Conservation (phyloP, 1,140 invertebrate species). For the Sycophila sp. region DNA sequence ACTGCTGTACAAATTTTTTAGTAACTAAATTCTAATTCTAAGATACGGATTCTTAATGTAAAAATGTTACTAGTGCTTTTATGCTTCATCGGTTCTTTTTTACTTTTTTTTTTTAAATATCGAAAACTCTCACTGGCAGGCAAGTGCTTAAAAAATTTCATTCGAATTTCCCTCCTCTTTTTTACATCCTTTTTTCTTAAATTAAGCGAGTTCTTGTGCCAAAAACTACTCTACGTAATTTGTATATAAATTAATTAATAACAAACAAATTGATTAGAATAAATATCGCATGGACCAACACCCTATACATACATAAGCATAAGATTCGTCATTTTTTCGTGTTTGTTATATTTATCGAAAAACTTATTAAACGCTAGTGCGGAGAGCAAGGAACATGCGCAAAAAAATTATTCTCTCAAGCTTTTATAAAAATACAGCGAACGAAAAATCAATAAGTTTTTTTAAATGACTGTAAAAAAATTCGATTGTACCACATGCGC, state of each 20-base stretch:
- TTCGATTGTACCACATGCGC: no score
- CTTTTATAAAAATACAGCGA: background rate
- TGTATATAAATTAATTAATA: background rate
- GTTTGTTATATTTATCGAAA: no score
- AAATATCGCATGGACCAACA: conserved; percentile 16
- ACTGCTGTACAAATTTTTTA: conserved; percentile 24
- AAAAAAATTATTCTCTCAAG: background rate
- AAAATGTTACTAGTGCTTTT: background rate
- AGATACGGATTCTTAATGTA: background rate
- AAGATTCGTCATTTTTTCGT: background rate
- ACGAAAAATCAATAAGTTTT: no score
- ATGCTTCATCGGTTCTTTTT: background rate
- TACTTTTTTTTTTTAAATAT: background rate
- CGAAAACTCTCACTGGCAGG: conserved; percentile 16
- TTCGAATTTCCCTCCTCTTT: no score
- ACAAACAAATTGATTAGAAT: conserved; percentile 5
- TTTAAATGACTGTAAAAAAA: no score
- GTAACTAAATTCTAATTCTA: background rate
- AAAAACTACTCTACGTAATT: background rate
- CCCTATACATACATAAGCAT: conserved; percentile 24
- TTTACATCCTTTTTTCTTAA: background rate
- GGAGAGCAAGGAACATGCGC: conserved; percentile 17
- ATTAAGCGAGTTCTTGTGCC: background rate
- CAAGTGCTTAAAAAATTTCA: conserved; percentile 20
- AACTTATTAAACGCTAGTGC: background rate